A percentile compares a stretch with the other conserved stretches of the same genome.
Conservation (phyloP, 2,888 invertebrate genomes). For the Zaprionus lineosus region DNA sequence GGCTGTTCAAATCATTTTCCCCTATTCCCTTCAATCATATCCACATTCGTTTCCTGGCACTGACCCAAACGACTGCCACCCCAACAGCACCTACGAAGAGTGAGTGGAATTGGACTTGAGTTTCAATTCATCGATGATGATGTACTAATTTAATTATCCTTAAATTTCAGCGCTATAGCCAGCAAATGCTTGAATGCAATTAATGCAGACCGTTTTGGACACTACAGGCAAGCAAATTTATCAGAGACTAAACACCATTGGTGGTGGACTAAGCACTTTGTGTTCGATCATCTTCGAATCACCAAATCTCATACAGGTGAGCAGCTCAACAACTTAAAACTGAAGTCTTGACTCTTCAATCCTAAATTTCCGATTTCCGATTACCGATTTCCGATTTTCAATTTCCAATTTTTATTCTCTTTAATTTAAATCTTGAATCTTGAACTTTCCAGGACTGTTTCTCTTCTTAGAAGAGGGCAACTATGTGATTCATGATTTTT, state of each 20-base stretch:
- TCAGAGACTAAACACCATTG: constrained; percentile 99
- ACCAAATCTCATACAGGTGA: constrained; percentile 90
- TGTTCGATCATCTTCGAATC: constrained; percentile 93
- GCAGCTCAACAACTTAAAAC: no score
- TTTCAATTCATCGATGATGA: no score
- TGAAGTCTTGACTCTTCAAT: no score
- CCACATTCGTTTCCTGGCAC: constrained; percentile 95
- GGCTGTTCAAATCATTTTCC: constrained; percentile 93
- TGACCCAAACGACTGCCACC: constrained; percentile 95
- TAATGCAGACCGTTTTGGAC: constrained; percentile 96
- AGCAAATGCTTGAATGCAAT: constrained; percentile 94
- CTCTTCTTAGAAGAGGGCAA: constrained; percentile 98
- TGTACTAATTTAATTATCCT: constrained; percentile 54
- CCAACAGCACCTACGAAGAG: constrained; percentile 91
- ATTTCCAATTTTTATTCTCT: no score
- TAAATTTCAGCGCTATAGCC: constrained; percentile 88
- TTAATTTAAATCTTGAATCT: no score
- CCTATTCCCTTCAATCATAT: constrained; percentile 96
- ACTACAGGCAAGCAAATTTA: constrained; percentile 97
- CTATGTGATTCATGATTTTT: constrained; percentile 96
- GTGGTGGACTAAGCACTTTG: constrained; percentile 99
- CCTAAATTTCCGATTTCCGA: no score
- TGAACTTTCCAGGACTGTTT: constrained; percentile 88
- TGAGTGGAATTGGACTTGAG: constrained; percentile 83
- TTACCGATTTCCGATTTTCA: no score